Conservation (phyloP, 1,140 invertebrate species). For the Oscheius sp. region DNA sequence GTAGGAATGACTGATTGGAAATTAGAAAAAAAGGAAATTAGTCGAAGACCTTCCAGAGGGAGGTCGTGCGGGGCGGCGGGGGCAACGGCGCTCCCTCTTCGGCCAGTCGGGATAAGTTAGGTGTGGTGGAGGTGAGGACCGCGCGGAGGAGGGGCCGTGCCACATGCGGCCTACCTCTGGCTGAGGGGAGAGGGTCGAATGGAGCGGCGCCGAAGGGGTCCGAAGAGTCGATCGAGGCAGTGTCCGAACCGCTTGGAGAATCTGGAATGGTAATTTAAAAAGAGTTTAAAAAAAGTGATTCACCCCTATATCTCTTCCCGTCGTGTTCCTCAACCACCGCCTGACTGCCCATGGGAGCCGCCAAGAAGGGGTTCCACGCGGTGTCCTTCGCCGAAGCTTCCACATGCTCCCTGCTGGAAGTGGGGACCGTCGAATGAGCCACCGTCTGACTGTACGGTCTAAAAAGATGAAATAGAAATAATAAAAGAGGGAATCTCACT, state of each 20-base stretch:
- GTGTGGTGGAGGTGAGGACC: neutral
- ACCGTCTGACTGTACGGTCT: conserved; percentile 33
- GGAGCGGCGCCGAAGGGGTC: conserved; percentile 37
- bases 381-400: neutral
- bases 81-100: neutral
- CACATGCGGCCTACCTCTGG: conserved; percentile 4
- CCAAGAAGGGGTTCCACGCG: conserved; percentile 34
- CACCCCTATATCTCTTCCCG: conserved; percentile 1
- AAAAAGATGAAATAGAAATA: neutral
- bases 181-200: conserved; percentile 23
- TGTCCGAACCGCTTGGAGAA: conserved; percentile 10
- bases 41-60: conserved; percentile 10
- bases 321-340: neutral
- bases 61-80: neutral
- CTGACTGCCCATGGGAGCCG: conserved; percentile 17
- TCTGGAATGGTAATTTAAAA: neutral
- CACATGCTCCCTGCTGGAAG: neutral
- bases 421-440: neutral
- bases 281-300: neutral
- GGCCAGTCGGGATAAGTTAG: neutral
- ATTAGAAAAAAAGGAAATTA: neutral
- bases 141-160: conserved; percentile 13
- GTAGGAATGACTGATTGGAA: neutral
- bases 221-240: conserved; percentile 19
- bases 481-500: conserved; percentile 9